These are phyloP conservation scores for Cyprinodon diabolis DNA, from an alignment of 2,797 vertebrate species.

Conservation along the genomic window DNA sequence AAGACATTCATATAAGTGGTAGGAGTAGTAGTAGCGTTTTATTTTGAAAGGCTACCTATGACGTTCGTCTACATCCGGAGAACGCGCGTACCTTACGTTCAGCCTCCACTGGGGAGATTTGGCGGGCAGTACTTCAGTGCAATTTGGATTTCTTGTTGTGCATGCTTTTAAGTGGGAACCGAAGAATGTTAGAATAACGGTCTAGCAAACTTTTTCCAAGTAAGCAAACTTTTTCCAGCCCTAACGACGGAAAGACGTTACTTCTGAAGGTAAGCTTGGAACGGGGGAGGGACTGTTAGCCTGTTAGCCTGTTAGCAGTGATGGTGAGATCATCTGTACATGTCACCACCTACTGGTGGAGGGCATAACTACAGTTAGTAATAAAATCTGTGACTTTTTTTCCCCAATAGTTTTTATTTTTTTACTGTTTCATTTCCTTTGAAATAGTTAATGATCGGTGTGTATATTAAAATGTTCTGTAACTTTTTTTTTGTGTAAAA, in stretches of 20 bases:
- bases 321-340: too few relatives aligned
- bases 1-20: too few relatives aligned
- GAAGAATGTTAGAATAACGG: background rate
- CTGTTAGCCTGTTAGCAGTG: too few relatives aligned
- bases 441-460: too few relatives aligned
- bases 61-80: slow-evolving; percentile 27
- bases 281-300: slow-evolving; percentile 42
- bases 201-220: slow-evolving; percentile 1
- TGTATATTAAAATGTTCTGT: too few relatives aligned
- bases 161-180: background rate
- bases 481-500: too few relatives aligned
- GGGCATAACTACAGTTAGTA: too few relatives aligned
- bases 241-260: background rate
- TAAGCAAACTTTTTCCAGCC: background rate
- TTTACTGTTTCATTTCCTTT: too few relatives aligned
- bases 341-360: too few relatives aligned
- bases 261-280: slow-evolving; percentile 25
- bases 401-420: too few relatives aligned
- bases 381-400: too few relatives aligned
- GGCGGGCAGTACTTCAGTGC: background rate
- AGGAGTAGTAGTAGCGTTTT: slow-evolving; percentile 15
- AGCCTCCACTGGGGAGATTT: slow-evolving; percentile 8
- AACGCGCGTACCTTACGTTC: slow-evolving; percentile 8
- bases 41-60: slow-evolving; percentile 22
- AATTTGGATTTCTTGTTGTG: background rate